Evolutionary conservation across 1,140 invertebrate species (phyloP).

Genomic region (Drosophila obscura): DNA sequence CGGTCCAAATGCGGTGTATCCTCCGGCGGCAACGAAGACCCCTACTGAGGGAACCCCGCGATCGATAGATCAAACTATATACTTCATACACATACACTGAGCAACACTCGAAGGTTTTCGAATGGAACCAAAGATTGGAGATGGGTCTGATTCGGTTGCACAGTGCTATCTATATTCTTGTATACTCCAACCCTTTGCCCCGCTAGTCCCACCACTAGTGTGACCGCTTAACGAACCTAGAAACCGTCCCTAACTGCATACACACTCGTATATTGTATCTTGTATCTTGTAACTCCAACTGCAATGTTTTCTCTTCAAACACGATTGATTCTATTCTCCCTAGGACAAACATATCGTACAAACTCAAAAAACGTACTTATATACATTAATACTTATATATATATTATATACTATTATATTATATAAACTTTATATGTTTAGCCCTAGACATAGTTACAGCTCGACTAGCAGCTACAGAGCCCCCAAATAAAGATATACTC

Average conservation of each 20-base stretch:
- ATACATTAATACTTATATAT: conserved; percentile 46
- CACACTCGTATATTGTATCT: conserved; percentile 40
- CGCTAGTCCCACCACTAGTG: conserved; percentile 60
- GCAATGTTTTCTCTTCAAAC: conserved; percentile 40
- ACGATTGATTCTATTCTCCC: conserved; percentile 49
- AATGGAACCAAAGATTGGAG: neutral
- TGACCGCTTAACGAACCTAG: conserved; percentile 74
- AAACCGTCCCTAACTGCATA: conserved; percentile 77
- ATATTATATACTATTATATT: conserved; percentile 37
- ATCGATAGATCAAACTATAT: conserved; percentile 6
- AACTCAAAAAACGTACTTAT: conserved; percentile 68
- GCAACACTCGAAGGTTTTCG: neutral
- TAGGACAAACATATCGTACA: conserved; percentile 81
- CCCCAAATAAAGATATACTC: conserved; percentile 41
- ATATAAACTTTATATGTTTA: conserved; percentile 47
- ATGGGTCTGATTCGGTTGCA: conserved; percentile 26
- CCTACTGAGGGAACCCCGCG: conserved; percentile 39
- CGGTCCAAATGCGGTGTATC: conserved; percentile 83
- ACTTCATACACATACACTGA: conserved; percentile 14
- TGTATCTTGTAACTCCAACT: conserved; percentile 54
- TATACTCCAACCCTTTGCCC: conserved; percentile 63
- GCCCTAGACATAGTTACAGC: conserved; percentile 36
- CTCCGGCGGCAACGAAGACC: conserved; percentile 46
- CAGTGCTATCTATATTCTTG: conserved; percentile 56
- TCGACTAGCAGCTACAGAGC: conserved; percentile 5